These are phyloP conservation scores for Dipodomys spectabilis DNA, from an alignment of 2,113 vertebrate genomes.

Conservation along the genomic window DNA sequence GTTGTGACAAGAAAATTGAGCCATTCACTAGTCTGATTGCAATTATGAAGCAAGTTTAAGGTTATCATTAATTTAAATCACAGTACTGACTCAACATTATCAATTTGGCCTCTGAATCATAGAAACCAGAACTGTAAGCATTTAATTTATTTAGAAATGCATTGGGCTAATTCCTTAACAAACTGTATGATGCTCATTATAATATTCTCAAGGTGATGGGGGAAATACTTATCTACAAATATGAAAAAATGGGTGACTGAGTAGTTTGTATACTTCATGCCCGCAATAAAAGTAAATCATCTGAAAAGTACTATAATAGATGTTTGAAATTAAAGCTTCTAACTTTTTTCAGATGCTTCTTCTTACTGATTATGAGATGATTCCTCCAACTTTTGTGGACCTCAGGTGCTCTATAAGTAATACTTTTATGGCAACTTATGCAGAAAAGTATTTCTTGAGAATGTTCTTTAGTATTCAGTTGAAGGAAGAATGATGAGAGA, in stretches of 20 bases:
- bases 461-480: neutral
- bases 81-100: constrained; percentile 52
- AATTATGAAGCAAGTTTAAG: constrained; percentile 71
- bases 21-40: constrained; percentile 9
- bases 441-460: neutral
- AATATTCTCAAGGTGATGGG: neutral
- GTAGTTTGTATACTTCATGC: neutral
- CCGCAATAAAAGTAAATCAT: constrained; percentile 33
- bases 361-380: neutral
- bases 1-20: constrained; percentile 66
- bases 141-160: constrained; percentile 31
- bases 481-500: neutral
- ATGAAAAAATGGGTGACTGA: neutral
- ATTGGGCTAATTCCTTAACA: constrained; percentile 53
- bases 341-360: constrained; percentile 22
- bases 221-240: constrained; percentile 43
- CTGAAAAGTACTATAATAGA: constrained; percentile 11
- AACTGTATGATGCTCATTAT: constrained; percentile 55
- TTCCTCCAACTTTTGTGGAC: neutral
- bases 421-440: neutral
- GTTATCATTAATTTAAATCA: constrained; percentile 70
- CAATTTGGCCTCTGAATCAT: constrained; percentile 58
- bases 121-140: constrained; percentile 50
- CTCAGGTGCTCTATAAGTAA: neutral
- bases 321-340: constrained; percentile 29